Evolutionary conservation across 2,113 vertebrate species (phyloP), one percentile per base, ranked within the genome.

Genomic region (Lota lota): DNA sequence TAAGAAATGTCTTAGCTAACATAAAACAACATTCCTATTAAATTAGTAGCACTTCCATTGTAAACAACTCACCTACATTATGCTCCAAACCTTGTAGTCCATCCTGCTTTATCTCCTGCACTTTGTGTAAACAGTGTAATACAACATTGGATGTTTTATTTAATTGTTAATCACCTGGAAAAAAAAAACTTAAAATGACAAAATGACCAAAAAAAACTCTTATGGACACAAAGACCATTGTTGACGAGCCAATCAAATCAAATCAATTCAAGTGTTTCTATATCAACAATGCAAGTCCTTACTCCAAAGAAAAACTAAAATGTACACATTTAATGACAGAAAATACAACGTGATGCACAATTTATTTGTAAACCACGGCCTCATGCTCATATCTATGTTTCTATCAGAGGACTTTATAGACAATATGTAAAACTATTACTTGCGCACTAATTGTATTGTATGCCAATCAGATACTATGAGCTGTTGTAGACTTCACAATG

Each of bases 381-480:
- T 14, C 15, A 93, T 89, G 87, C 58, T 14, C 15, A 93, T 89
- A 88, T 87, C 18, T 0, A 8, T 76, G 16, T 79, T 76, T 72
- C 18, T 70, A 0, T 70, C 62, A 19, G 78, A 58, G 85, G 90
- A 91, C 83, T 92, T 92, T 90, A 83, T 91, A 85, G 91, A 77
- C 79, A 79, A 88, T 89, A 83, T 88, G 85, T 87, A 88, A 91
- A 90, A 66, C 80, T 90, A 87, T 93, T 90, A 90, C 90, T 90
- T 92, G 86, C 88, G 87, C 93, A 91, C 92, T 90, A 89, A 92
- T 89, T 95, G 93, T 88, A 94, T 91, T 92, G 93, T 85, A 84
- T 90, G 87, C 90, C 83, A 88, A 92, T 84, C 79, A 61, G 56
- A 47, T 47, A 47, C 77, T 80, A 88, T 86, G 92, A 92, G 83